Evolutionary conservation across 2,888 invertebrate species (phyloP), one percentile per base, ranked within the genome.

Genomic region (Elysia crispata): DNA sequence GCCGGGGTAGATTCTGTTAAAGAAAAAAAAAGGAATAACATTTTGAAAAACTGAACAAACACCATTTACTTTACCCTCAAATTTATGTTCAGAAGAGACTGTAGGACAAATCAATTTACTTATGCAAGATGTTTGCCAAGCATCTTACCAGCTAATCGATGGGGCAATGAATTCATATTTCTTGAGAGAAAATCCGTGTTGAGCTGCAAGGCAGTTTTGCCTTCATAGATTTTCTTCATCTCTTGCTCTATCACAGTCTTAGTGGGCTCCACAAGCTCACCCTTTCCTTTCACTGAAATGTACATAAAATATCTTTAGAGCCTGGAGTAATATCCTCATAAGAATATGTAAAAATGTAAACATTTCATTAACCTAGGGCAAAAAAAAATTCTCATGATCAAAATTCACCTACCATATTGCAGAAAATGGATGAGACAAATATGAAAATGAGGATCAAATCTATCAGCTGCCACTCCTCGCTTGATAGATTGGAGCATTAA

Each of bases 401-500:
- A 8, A 50, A 15, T 5, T n/a, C 8, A 74, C 89, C 86, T 84
- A 91, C 91, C 89, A 84, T 84, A 82, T 87, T 94, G 93, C 86
- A 94, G 94, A 93, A 97, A 97, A 86, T 96, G 95, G 86, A 97
- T 94, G 87, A 97, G 93, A 92, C 97, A 97, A 89, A 95, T 95
- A 93, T 98, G 98, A 78, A 99, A 94, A 89, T 95, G 95, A 33
- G 97, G 96, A 93, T 96, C 94, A 76, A 93, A 93, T 73, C 96
- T 93, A 86, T 95, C 94, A 85, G 98, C 93, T 77, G 94, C 94
- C 92, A 95, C 94, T 78, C 98, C 98, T 80, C 98, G 95, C 92
- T 97, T 98, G 91, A 99, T 94, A 87, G 98, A 97, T 93, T 98
- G 98, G 89, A 99, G 94, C 98, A 99, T 98, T 87, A 98, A 94